Percentiles rank a stretch among this genome's conserved stretches.
These are phyloP conservation scores for Arctopsyche grandis DNA, from an alignment of 1,140 invertebrate genomes.

Conservation along the genomic window DNA sequence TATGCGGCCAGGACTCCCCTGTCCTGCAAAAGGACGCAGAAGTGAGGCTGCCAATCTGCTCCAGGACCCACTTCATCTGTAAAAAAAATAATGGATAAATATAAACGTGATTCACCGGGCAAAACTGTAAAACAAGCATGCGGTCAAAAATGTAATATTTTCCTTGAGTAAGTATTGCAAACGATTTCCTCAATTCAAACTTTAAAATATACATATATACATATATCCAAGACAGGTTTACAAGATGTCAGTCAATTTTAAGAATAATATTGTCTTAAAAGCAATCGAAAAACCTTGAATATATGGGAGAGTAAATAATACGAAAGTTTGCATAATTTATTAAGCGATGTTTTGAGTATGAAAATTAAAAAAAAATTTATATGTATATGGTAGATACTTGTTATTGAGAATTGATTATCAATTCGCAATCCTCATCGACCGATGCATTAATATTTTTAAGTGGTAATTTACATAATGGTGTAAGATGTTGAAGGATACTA, in stretches of 20 bases:
- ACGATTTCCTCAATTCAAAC: too few species aligned
- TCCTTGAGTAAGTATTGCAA: too few species aligned
- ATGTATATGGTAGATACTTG: too few species aligned
- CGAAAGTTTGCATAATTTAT: too few species aligned
- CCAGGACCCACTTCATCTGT: slow-evolving; percentile 61
- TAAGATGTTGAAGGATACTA: too few species aligned
- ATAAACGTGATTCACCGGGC: neutral
- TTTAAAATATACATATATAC: neutral
- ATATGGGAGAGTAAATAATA: neutral
- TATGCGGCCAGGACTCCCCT: slow-evolving; percentile 86
- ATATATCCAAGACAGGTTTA: neutral
- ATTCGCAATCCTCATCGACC: too few species aligned
- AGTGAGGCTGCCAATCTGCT: slow-evolving; percentile 81
- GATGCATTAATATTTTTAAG: too few species aligned
- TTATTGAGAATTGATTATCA: too few species aligned
- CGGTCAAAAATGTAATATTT: neutral
- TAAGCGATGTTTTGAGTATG: too few species aligned
- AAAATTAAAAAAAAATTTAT: too few species aligned
- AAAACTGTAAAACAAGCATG: neutral
- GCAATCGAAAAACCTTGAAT: neutral
- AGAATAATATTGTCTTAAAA: neutral
- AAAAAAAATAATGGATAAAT: slow-evolving; percentile 51
- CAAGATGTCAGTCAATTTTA: neutral
- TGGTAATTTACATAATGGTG: too few species aligned
- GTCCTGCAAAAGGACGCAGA: slow-evolving; percentile 87